phyloP scores from a whole-genome alignment of 2,113 vertebrate species.

The Stomatorhinus ivindoensis region DNA sequence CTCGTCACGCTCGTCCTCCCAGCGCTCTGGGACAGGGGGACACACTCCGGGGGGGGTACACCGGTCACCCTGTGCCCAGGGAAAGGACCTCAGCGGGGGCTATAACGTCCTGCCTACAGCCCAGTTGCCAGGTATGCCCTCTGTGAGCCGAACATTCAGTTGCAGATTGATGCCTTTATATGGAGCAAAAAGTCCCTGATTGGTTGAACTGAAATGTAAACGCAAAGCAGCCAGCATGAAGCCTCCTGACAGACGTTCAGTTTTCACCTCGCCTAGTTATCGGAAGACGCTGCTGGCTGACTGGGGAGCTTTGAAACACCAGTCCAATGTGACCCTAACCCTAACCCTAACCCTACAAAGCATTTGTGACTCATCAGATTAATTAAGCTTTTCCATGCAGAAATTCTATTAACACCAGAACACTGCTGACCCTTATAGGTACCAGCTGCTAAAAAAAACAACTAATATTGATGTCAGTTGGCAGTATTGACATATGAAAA shows the following conservation, averaged over 20 bases:
- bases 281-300: neutral
- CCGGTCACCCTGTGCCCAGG: conserved; percentile 44
- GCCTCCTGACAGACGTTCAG: neutral
- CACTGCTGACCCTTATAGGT: neutral
- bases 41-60: conserved; percentile 36
- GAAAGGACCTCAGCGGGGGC: conserved; percentile 35
- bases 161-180: neutral
- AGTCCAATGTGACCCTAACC: neutral
- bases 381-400: neutral
- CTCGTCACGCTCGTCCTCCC: conserved; percentile 70
- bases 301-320: neutral
- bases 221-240: neutral
- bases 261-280: neutral
- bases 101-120: conserved; percentile 54
- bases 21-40: conserved; percentile 58
- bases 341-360: no score
- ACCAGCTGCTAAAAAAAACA: neutral
- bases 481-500: neutral
- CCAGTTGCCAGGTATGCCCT: conserved; percentile 51
- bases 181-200: neutral
- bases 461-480: neutral
- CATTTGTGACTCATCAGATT: neutral
- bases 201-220: neutral
- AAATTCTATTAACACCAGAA: neutral
- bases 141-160: neutral